Evolutionary conservation across 2,113 vertebrate species (phyloP).

Genomic region (Lipophrys pholis): DNA sequence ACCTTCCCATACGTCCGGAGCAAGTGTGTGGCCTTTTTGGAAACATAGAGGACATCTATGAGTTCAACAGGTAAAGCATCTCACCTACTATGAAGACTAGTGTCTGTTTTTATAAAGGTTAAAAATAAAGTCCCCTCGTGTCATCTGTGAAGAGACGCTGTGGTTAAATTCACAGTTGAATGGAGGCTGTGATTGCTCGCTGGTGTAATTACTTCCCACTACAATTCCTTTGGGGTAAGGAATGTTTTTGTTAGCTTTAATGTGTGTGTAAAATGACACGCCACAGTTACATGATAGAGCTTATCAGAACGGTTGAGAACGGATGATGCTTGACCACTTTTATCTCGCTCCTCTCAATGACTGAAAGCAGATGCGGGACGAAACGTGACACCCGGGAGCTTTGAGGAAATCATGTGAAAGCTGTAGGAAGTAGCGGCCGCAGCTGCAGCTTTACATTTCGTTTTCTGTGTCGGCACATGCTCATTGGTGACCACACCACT

Average conservation of each 20-base stretch:
- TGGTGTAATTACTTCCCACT: background rate
- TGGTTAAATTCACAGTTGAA: background rate
- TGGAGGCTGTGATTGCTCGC: background rate
- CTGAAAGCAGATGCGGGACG: slow-evolving; percentile 4
- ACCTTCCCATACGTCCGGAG: slow-evolving; percentile 90
- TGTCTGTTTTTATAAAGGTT: no score
- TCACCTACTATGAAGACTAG: background rate
- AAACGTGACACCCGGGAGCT: background rate
- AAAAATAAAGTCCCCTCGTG: no score
- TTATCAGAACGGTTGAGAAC: slow-evolving; percentile 14
- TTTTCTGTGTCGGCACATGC: slow-evolving; percentile 48
- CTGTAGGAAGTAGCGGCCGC: background rate
- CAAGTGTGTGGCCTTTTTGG: slow-evolving; percentile 95
- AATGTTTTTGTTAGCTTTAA: slow-evolving; percentile 1
- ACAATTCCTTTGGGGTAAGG: background rate
- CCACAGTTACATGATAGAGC: background rate
- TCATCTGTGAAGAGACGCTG: background rate
- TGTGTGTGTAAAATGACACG: background rate
- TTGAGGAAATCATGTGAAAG: background rate
- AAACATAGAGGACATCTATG: slow-evolving; percentile 97
- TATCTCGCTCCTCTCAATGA: slow-evolving; percentile 2
- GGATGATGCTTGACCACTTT: background rate
- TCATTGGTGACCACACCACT: slow-evolving; percentile 34
- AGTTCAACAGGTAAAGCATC: slow-evolving; percentile 91
- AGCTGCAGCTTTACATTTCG: slow-evolving; percentile 45